Conservation (phyloP, 2,888 invertebrate species). For the Drosophila mimica region DNA sequence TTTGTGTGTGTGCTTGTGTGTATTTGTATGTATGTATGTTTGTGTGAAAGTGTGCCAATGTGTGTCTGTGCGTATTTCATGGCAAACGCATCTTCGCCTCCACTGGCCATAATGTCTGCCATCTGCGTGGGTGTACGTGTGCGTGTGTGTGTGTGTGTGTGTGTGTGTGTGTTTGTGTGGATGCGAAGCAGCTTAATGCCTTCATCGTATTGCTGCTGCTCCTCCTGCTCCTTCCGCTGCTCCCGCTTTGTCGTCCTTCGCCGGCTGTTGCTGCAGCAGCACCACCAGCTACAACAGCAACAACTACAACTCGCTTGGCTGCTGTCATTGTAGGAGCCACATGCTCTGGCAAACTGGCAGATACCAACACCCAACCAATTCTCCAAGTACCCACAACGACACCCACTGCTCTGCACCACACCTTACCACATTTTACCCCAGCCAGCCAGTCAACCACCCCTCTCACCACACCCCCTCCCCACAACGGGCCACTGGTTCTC, state of each 20-base stretch:
- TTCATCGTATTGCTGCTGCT: constrained; percentile 54
- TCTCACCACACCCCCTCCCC: neutral
- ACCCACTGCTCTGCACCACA: constrained; percentile 9
- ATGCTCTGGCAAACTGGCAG: constrained; percentile 50
- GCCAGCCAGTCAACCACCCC: constrained; percentile 1
- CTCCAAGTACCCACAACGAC: constrained; percentile 32
- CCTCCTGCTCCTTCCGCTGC: constrained; percentile 19
- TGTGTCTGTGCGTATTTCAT: constrained; percentile 62
- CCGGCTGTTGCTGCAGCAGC: constrained; percentile 70
- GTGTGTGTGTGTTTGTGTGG: constrained; percentile 30
- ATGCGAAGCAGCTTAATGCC: constrained; percentile 76
- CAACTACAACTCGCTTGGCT: constrained; percentile 37
- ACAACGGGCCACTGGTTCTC: neutral
- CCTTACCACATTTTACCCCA: constrained; percentile 1
- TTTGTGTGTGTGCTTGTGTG: constrained; percentile 22
- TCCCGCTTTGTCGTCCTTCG: constrained; percentile 49
- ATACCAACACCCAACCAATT: constrained; percentile 51
- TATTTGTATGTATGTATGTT: constrained; percentile 25
- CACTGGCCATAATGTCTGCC: constrained; percentile 65
- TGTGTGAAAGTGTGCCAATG: constrained; percentile 64
- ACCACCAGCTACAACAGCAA: constrained; percentile 30
- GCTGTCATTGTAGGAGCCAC: constrained; percentile 75
- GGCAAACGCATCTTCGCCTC: constrained; percentile 77
- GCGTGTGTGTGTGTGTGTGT: constrained; percentile 23
- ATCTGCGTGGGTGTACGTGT: constrained; percentile 41